Percentiles rank a stretch among this genome's conserved stretches.
Evolutionary conservation across 2,888 invertebrate genomes (phyloP).

Genomic region (Acanthosepion lycidas): DNA sequence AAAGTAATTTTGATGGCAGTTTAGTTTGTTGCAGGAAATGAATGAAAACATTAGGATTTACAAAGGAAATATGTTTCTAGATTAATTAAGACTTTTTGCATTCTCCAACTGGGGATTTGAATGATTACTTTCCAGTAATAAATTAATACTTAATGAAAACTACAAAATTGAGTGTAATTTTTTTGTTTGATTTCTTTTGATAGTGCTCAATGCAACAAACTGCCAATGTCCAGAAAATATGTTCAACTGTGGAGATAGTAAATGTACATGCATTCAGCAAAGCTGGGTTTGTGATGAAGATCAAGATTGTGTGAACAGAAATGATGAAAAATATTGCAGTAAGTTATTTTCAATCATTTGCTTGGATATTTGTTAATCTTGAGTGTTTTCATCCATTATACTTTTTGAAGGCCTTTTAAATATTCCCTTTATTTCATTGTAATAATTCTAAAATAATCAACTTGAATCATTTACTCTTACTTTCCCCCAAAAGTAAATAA

Average conservation of each 20-base stretch:
- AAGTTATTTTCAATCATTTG: constrained; percentile 45
- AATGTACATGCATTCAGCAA: constrained; percentile 82
- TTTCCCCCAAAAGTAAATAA: too few species aligned
- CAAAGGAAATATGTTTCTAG: neutral
- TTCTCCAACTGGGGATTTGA: neutral
- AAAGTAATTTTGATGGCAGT: neutral
- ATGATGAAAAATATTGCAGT: constrained; percentile 63
- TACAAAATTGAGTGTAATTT: neutral
- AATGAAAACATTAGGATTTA: neutral
- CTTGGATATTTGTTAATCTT: too few species aligned
- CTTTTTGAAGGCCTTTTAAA: too few species aligned
- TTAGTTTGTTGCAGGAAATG: neutral
- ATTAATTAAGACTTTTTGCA: neutral
- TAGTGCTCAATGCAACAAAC: constrained; percentile 37
- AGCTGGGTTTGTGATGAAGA: constrained; percentile 87
- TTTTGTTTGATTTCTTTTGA: neutral
- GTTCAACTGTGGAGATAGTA: constrained; percentile 59
- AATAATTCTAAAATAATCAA: too few species aligned
- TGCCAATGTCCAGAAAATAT: constrained; percentile 52
- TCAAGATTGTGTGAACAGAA: constrained; percentile 83
- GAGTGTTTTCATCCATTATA: too few species aligned
- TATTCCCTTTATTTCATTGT: too few species aligned
- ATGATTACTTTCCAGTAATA: neutral
- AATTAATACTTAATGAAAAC: neutral
- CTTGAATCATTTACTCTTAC: too few species aligned